A percentile compares a stretch with the other conserved stretches of the same genome.
Evolutionary conservation across 2,797 vertebrate genomes (phyloP).

Genomic region (Notamacropus eugenii): DNA sequence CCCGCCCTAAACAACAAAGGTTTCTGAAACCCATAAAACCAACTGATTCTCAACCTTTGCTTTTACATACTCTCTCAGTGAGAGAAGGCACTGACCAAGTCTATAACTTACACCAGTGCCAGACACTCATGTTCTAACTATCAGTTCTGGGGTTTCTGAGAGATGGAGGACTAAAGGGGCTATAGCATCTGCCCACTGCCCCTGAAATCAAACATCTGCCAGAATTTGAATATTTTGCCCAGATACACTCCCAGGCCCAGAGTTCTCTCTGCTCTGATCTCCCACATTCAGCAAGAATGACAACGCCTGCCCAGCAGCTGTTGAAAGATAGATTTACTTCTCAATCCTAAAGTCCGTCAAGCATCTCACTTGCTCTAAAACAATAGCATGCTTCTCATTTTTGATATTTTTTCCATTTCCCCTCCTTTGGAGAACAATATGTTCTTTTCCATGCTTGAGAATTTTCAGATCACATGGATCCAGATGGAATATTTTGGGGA

Average conservation of each 20-base stretch:
- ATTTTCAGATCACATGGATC: not conserved
- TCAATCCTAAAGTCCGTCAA: conserved; percentile 54
- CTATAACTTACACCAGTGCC: not conserved
- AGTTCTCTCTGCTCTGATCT: not conserved
- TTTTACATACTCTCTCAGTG: not conserved
- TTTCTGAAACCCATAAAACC: not conserved
- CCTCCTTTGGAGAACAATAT: not conserved
- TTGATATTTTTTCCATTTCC: not conserved
- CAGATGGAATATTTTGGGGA: not conserved
- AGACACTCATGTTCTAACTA: too few relatives aligned
- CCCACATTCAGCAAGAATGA: rapidly evolving
- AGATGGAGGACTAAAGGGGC: not conserved
- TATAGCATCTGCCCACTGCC: too few relatives aligned
- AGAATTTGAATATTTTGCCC: not conserved
- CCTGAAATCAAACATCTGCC: not conserved
- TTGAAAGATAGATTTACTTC: conserved; percentile 30
- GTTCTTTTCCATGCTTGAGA: not conserved
- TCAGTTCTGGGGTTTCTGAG: not conserved
- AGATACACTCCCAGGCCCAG: not conserved
- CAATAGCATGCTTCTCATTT: rapidly evolving
- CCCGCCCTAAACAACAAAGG: not conserved
- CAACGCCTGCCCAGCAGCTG: not conserved
- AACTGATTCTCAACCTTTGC: not conserved
- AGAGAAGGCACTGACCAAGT: not conserved
- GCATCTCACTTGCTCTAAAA: not conserved